Evolutionary conservation across 2,888 invertebrate species (phyloP), one percentile per base, ranked within the genome.

Genomic region (Cyclophora albipunctata): DNA sequence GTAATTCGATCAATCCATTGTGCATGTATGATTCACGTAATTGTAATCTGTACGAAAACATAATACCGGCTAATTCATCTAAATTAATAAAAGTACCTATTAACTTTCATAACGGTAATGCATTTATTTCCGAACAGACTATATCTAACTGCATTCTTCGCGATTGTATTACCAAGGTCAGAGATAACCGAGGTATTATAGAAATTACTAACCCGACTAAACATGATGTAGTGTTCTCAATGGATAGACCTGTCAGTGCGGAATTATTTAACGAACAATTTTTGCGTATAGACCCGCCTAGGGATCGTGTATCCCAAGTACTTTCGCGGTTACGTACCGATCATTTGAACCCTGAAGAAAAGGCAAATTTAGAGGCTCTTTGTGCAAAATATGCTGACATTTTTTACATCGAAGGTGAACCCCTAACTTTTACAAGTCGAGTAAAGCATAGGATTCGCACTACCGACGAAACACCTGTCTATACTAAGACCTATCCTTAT

Each of bases 311-410:
- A 0, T 20, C 54, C 3, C 53, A 61, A 7, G 59, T 62, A 5
- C 3, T 62, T 6, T 57, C 64, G n/a, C 62, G 63, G 0, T 46
- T 71, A 4, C 61, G 69, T 4, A 69, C 65, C 0, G 59, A 64
- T 4, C 68, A 69, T 52, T 43, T 69, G 7, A 67, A 69, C 34
- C 41, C 46, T 0, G 68, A 71, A 41, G 67, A 67, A 57, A 53
- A 54, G 2, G 51, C 49, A 43, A 65, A 70, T 37, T 53, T 65
- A 48, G 47, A 51, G 34, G 5, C 50, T 2, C 49, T 62, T 5
- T 60, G 59, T 45, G 20, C 54, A 1, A 41, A 51, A 2, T 66
- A 64, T 42, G 47, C 58, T 0, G 20, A 20, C 20, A 20, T 63
- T 0, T 63, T 65, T 45, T 54, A 59, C 45, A 7, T 58, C 1